Conservation (phyloP, 2,113 vertebrate genomes). For the Otolemur garnettii region DNA sequence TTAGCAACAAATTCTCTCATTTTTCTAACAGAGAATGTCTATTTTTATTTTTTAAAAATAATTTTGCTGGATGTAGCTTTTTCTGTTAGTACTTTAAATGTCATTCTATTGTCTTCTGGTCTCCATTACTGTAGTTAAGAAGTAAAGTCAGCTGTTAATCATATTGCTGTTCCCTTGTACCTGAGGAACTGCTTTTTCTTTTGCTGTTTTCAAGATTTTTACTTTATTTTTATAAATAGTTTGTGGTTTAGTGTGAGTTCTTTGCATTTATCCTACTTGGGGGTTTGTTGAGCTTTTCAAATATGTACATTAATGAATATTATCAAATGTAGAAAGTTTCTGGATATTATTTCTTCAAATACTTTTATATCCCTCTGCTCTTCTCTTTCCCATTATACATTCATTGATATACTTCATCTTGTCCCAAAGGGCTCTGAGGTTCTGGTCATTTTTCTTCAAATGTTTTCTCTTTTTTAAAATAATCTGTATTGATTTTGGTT, state of each 20-base stretch:
- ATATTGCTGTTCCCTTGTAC: neutral
- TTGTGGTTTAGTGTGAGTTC: neutral
- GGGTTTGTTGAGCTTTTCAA: neutral
- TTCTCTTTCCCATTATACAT: neutral
- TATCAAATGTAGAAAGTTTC: neutral
- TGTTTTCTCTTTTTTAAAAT: neutral
- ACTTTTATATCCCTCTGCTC: neutral
- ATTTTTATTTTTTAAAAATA: slow-evolving; percentile 21
- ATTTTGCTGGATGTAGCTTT: neutral
- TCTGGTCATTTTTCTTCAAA: neutral
- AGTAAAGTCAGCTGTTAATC: neutral
- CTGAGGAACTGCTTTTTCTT: neutral
- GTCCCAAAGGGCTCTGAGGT: neutral
- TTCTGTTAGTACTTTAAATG: neutral
- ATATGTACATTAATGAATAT: neutral
- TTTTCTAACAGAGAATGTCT: neutral
- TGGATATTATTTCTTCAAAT: neutral
- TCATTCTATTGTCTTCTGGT: neutral
- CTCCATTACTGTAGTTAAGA: neutral
- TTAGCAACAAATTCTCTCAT: neutral
- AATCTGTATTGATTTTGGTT: neutral
- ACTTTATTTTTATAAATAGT: neutral
- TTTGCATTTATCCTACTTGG: neutral
- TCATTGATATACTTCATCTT: neutral
- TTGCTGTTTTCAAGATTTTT: neutral